Base-by-base conservation (phyloP, 2,797 vertebrate species). In the Diglossa cyanea region DNA sequence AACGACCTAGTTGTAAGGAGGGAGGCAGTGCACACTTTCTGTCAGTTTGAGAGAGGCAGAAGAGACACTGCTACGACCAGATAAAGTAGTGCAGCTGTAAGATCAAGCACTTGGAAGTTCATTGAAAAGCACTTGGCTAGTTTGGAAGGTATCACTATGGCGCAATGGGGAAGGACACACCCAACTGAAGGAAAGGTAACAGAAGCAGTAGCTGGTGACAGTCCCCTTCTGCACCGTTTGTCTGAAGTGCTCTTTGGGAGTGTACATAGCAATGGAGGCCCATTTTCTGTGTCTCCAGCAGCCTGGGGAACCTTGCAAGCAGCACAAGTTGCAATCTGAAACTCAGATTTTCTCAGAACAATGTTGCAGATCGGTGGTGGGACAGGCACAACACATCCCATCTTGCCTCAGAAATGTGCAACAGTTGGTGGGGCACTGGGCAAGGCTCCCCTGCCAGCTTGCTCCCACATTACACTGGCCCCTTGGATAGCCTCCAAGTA, bases 301-400 rank as follows among this genome's bases (percentile, higher is more conserved):
- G 75, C 5, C 19, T 51, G 45, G 19, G 24, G 50, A 84, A 19
- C 66, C 48, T 81, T 0, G 0, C 44, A 80, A 40, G 39, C 31
- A 51, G 53, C 25, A 31, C 26, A 35, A n/a, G 9, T 11, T 81
- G 31, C 50, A 42, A 35, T 18, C 71, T 35, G 35, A 90, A 74
- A 35, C 39, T 40, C 51, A 14, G 47, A 14, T 30, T 2, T 2
- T 33, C 51, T 82, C 0, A 2, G 33, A 76, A 11, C 10, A 0
- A 0, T 37, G 7, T 30, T 44, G 40, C 39, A 60, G 62, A 51
- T n/a, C 0, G 0, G 5, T 37, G 7, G 17, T 7, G 6, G 23
- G 31, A 42, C 31, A 20, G 11, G n/a, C 33, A 63, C 35, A 66
- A 39, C 70, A 25, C 13, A 12, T 37, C 39, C 51, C 57, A 61